Evolutionary conservation across 2,888 invertebrate genomes (phyloP), one percentile per base, ranked within the genome.

Genomic region (Hedychridium roseum): DNA sequence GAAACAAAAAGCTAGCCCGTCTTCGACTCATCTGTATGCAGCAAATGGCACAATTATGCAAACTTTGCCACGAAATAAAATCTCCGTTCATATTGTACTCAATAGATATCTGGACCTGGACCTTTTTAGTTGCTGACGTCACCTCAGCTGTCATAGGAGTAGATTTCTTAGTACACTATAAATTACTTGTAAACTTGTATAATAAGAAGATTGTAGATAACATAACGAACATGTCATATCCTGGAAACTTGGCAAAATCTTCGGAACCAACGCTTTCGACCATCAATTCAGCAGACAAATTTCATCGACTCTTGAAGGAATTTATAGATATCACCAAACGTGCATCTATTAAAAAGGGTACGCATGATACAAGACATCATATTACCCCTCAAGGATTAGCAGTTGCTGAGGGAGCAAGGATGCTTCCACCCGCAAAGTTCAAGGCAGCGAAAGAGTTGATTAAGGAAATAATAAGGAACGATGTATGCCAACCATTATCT

Each of bases 371-470:
- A 5, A 27, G 30, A 2, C 53, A 65, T 48, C 66, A 70, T 17
- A 46, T 58, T 32, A 62, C 67, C 18, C 62, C 58, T 3, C 5
- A 30, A 12, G 73, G 74, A 11, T 68, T 68, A 26, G 75, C 74
- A 3, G 66, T 71, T 3, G 43, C 35, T 20, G 38, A 57, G 5
- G 47, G 57, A 40, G 56, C 71, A 1, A 60, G 73, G 7, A 54
- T 74, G 0, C 40, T 78, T 3, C 23, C 65, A 9, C 67, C 66
- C 0, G 71, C 72, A 2, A 57, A 62, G 35, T 50, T 68, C 1
- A 31, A 54, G 15, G 43, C 38, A 6, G 71, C 68, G 1, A 68
- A 70, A 36, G 17, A 32, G 5, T 70, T 68, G 30, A 73, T 72
- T 44, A 43, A 64, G n/a, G 14, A 16, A 2, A 65, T 72, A 64